Evolutionary conservation across 23 tunicate genomes (phyloP), one percentile per base, ranked within the genome.

Genomic region (Aplidium turbinatum): DNA sequence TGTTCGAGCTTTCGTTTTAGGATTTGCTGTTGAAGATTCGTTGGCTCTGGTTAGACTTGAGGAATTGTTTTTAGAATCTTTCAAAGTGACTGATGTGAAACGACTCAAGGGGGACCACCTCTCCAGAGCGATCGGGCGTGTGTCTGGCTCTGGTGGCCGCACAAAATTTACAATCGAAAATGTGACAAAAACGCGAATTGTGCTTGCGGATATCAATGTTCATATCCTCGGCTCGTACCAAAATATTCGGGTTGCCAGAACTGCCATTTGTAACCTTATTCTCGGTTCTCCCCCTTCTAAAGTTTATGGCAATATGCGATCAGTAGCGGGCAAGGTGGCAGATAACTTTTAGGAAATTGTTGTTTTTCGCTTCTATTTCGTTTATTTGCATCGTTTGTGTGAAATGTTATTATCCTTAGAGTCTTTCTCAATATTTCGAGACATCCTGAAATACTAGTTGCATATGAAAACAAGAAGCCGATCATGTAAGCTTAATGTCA

Each of bases 21-120:
- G 99, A 2, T 94, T 94, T 80, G 62, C 85, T 33, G 94, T 94
- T 7, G 99, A 94, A 47, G 99, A 94, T 82, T 85, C 99, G 6
- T 48, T 94, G 45, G 99, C 99, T 25, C 82, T 94, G 42, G 83
- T 94, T 2, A 73, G 99, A 58, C 63, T 87, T 11, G 99, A 94
- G 65, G 92, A 94, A 58, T 72, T 94, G 1, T 94, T 94, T 65
- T 75, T 94, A 22, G 99, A 94, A 67, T 78, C 92, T 0, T 94
- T 94, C 47, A 70, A 94, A 38, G 86, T 94, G 3, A 77, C 80
- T 19, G 95, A 94, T 66, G 99, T 94, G 19, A 94, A 94, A 45
- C 68, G 93, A n/a, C 63, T 94, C 11, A 78, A 91, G 27, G 99
- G 95, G 0, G 95, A 87, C 36, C 99, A 94, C 77, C 56, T 94